Conservation (phyloP, 2,888 invertebrate genomes). For the Oscheius myriophilus region DNA sequence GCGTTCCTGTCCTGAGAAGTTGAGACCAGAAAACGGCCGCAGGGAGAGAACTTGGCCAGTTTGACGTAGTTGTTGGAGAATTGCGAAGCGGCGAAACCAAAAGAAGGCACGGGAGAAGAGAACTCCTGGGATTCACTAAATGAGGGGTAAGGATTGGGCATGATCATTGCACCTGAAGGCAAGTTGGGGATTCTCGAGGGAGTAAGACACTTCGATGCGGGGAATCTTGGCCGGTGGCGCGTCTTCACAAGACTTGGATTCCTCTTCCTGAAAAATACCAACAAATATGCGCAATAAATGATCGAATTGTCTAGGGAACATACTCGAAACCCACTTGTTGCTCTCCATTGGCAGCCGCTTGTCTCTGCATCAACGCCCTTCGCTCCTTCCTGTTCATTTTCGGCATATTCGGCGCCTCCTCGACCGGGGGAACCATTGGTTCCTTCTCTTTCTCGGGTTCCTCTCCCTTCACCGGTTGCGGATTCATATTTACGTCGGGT, state of each 20-base stretch:
- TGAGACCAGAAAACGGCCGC: slow-evolving; percentile 18
- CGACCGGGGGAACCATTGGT: no score
- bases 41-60: slow-evolving; percentile 28
- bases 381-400: slow-evolving; percentile 32
- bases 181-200: slow-evolving; percentile 7
- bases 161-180: neutral
- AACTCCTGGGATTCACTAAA: slow-evolving; percentile 9
- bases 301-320: no score
- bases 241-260: neutral
- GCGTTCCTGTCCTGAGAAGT: slow-evolving; percentile 36
- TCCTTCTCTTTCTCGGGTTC: no score
- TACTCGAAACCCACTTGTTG: no score
- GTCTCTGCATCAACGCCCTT: slow-evolving; percentile 23
- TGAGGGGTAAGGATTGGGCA: neutral
- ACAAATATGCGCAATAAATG: no score
- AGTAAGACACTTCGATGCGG: slow-evolving; percentile 1
- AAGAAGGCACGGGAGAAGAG: slow-evolving; percentile 2
- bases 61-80: slow-evolving; percentile 31
- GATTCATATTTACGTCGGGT: no score
- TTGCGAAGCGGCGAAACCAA: slow-evolving; percentile 14
- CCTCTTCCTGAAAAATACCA: neutral
- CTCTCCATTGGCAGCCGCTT: neutral
- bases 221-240: slow-evolving; percentile 7
- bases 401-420: neutral
- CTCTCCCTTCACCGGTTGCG: no score